phyloP scores from a whole-genome alignment of 2,113 vertebrate species.

The Sporophila hypoxantha region DNA sequence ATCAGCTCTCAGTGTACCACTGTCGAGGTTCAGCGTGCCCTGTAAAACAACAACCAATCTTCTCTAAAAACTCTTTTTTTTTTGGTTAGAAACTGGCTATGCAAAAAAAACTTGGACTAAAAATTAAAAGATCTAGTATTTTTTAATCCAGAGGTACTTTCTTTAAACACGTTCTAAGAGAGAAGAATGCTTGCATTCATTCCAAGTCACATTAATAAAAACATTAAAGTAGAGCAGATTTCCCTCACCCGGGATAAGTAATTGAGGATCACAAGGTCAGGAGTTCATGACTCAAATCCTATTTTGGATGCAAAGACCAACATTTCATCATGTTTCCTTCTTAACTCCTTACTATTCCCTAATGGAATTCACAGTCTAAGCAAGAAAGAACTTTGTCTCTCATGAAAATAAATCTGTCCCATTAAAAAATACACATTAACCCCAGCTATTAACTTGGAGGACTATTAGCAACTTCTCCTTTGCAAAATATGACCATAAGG shows the following conservation, averaged over 20 bases:
- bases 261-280: constrained; percentile 51
- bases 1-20: neutral
- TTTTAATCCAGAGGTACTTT: constrained; percentile 2
- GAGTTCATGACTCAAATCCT: constrained; percentile 53
- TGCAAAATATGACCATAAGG: neutral
- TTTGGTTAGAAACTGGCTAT: neutral
- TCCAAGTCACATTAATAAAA: constrained; percentile 50
- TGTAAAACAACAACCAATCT: neutral
- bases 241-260: constrained; percentile 36
- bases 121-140: constrained; percentile 38
- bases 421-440: constrained; percentile 37
- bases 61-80: neutral
- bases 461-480: neutral
- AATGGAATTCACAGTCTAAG: constrained; percentile 49
- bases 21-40: neutral
- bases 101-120: neutral
- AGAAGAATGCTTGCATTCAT: constrained; percentile 23
- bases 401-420: constrained; percentile 32
- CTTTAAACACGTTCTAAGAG: neutral
- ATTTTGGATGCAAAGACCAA: constrained; percentile 41
- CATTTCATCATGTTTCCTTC: constrained; percentile 49
- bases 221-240: constrained; percentile 42
- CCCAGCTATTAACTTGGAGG: neutral
- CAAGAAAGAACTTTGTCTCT: constrained; percentile 23
- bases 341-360: constrained; percentile 49